Percentiles rank a stretch among this genome's conserved stretches.
These are phyloP conservation scores for Nannospalax galili DNA, from an alignment of 2,113 vertebrate species.

Conservation along the genomic window DNA sequence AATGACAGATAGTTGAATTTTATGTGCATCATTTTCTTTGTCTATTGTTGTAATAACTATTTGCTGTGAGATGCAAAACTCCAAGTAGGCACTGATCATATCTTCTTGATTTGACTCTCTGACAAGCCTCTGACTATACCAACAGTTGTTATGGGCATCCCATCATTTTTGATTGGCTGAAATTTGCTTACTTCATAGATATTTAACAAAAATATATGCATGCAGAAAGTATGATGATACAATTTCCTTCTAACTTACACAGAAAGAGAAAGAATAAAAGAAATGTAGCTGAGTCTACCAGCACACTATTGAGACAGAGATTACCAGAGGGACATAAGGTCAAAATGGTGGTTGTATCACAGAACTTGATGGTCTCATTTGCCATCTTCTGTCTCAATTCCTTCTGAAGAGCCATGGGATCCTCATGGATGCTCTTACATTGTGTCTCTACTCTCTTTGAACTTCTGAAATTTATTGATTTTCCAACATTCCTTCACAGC, in stretches of 20 bases:
- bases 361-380: not conserved
- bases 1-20: not conserved
- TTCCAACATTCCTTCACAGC: not conserved
- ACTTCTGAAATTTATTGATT: not conserved
- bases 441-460: not conserved
- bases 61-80: not conserved
- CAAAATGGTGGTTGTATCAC: not conserved
- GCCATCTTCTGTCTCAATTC: not conserved
- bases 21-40: not conserved
- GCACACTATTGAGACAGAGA: not conserved
- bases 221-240: not conserved
- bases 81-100: not conserved
- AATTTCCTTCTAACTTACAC: not conserved
- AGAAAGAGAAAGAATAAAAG: not conserved
- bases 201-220: not conserved
- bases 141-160: not conserved
- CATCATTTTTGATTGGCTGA: not conserved
- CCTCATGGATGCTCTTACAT: not conserved
- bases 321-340: not conserved
- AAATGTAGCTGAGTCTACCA: not conserved
- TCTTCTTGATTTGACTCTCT: not conserved
- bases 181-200: not conserved
- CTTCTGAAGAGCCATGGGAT: not conserved
- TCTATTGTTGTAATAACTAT: not conserved
- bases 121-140: not conserved